A percentile compares a stretch with the other conserved stretches of the same genome.
phyloP scores from a whole-genome alignment of 2,888 invertebrate genomes.

The Tiphia femorata region DNA sequence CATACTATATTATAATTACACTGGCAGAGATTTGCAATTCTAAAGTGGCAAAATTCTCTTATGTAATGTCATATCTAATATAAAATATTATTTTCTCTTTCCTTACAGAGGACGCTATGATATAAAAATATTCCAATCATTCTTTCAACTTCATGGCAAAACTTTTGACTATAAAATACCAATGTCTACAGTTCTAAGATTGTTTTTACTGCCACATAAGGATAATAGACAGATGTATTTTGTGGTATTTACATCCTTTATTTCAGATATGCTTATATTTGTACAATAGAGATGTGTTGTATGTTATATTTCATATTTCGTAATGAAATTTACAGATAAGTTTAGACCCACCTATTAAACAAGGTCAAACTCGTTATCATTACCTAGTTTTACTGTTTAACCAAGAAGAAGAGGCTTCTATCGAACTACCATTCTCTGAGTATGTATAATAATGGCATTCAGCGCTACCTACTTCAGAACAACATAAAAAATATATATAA shows the following conservation, averaged over 20 bases:
- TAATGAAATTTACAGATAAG: conserved; percentile 72
- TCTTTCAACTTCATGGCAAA: conserved; percentile 95
- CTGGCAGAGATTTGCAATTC: no score
- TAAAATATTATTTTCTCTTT: conserved; percentile 50
- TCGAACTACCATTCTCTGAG: conserved; percentile 94
- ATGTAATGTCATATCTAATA: conserved; percentile 12
- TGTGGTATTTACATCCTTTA: no score
- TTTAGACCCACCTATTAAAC: conserved; percentile 98
- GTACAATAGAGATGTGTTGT: conserved; percentile 1
- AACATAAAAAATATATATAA: neutral
- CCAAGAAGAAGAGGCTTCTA: conserved; percentile 92
- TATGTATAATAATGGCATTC: conserved; percentile 69
- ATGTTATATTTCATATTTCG: neutral
- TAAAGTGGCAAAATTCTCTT: no score
- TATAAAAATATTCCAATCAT: conserved; percentile 92
- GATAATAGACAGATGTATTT: conserved; percentile 99
- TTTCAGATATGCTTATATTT: conserved; percentile 1
- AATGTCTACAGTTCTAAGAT: conserved; percentile 93
- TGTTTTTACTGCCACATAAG: conserved; percentile 96
- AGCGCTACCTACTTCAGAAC: neutral
- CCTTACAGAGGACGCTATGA: conserved; percentile 93
- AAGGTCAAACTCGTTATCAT: conserved; percentile 98
- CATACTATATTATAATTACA: no score
- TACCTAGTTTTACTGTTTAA: conserved; percentile 94
- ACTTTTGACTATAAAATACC: conserved; percentile 99